A percentile compares a stretch with the other conserved stretches of the same genome.
These are phyloP conservation scores for Penaeus indicus DNA, from an alignment of 1,140 invertebrate genomes.

Conservation along the genomic window DNA sequence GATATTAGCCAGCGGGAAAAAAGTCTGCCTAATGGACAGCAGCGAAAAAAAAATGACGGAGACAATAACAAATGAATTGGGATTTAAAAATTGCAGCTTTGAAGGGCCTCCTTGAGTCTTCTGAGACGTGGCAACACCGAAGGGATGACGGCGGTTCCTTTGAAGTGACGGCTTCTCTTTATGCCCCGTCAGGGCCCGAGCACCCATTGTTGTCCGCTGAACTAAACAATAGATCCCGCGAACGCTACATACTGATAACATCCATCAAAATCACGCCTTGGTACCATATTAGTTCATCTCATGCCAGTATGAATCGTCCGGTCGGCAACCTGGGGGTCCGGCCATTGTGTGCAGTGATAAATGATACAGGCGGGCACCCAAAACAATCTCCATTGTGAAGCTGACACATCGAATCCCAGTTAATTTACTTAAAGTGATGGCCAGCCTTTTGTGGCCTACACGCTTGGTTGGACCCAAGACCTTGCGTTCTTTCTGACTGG, in stretches of 20 bases:
- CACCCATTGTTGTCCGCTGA: slow-evolving; percentile 49
- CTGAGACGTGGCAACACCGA: slow-evolving; percentile 32
- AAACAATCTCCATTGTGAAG: slow-evolving; percentile 61
- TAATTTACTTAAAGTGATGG: slow-evolving; percentile 65
- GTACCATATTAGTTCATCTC: slow-evolving; percentile 44
- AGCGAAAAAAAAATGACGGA: background rate
- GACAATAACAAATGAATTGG: slow-evolving; percentile 28
- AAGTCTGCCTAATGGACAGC: background rate
- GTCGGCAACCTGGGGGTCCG: slow-evolving; percentile 43
- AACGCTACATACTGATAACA: slow-evolving; percentile 61
- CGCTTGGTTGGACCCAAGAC: slow-evolving; percentile 24
- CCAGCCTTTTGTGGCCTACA: slow-evolving; percentile 56
- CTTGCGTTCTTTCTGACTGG: background rate
- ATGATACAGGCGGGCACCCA: slow-evolving; percentile 61
- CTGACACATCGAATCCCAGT: slow-evolving; percentile 63
- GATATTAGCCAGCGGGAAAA: slow-evolving; percentile 18
- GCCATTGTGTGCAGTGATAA: slow-evolving; percentile 61
- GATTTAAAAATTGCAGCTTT: slow-evolving; percentile 11
- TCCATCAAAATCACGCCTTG: slow-evolving; percentile 60
- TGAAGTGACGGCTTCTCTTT: slow-evolving; percentile 61
- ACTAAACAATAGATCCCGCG: slow-evolving; percentile 48
- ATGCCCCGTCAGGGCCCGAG: slow-evolving; percentile 49
- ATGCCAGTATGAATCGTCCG: slow-evolving; percentile 30
- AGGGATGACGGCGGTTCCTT: slow-evolving; percentile 41
- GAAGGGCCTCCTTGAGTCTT: background rate